Evolutionary conservation across 2,888 invertebrate genomes (phyloP), one percentile per base, ranked within the genome.

Genomic region (Cataglyphis rosenhaueri): DNA sequence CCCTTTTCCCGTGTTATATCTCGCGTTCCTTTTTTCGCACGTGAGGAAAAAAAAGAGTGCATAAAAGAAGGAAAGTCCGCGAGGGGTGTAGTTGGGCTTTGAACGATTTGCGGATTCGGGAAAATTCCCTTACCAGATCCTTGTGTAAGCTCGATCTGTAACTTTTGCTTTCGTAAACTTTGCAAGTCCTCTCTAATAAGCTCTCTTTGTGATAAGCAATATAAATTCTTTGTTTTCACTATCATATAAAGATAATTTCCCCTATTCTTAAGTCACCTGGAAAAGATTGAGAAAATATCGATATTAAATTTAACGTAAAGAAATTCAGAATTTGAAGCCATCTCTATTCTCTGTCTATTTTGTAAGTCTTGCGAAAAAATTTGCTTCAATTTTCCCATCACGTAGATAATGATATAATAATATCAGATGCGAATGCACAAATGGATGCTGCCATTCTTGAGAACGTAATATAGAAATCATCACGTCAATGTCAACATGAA

Each of bases 41-140:
- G 21, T 2, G 29, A 35, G 10, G 25, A 25, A 71, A 59, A 55
- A 35, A n/a, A 41, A 21, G 79, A 41, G 15, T n/a, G 25, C 29
- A 35, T 32, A 61, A 41, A 38, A 75, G n/a, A 38, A 29, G 25
- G 75, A 55, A 76, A 76, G 48, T 15, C 64, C 12, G 12, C 52
- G 64, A 5, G 10, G 35, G 44, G n/a, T 44, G n/a, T 65, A 64
- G 65, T 65, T 29, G 38, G n/a, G 65, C 65, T 65, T 76, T 52
- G n/a, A 52, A 9, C 55, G 52, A 38, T 65, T 65, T 76, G 66
- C 55, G 76, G 76, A 65, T 65, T 76, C 38, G 3, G 25, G 52
- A n/a, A 25, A 52, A 25, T 55, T 64, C 18, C 9, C n/a, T 18
- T n/a, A n/a, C n/a, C 38, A 59, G 59, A 71, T 44, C 41, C 25